Base-by-base conservation (phyloP, 1,140 invertebrate species). In the Meloidogyne hapla region DNA sequence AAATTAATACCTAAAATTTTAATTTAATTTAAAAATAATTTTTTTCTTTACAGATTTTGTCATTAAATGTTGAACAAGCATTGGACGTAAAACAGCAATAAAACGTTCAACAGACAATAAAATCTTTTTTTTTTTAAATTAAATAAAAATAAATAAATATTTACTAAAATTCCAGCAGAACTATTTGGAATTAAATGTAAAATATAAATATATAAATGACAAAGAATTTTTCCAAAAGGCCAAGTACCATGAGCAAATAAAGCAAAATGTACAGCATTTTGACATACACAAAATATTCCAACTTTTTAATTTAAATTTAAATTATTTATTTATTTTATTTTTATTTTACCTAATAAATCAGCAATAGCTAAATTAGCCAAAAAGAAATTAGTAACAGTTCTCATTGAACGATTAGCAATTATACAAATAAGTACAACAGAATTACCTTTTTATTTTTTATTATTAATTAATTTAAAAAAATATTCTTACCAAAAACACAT, bases 231-330 rank as follows among this genome's bases (percentile, higher is more conserved):
- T 61, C 84, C 84, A 70, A 85, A 85, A 2, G 83, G 85, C 84
- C 84, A 85, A 18, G 65, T 69, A 1, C 84, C 82, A 75, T 86
- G 80, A 67, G 79, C 79, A 56, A 81, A 78, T 42, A 85, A 63
- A 38, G 86, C 77, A 75, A 86, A 87, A 70, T 85, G 83, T 15
- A 76, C 77, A 25, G 93, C 89, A 85, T 93, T 93, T 87, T 93
- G 93, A 85, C 92, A 92, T 42, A 94, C 92, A 84, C 93, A 94
- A 86, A 94, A 94, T 48, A 94, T 89, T 15, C 92, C 92, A 0
- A 94, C 93, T 79, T 33, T 23, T 42, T 21, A 18, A 9, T 25
- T 9, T 23, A 45, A 23, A 71, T n/a, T 23, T n/a, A 72, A 21
- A 23, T 28, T n/a, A 33, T 18, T 25, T 72, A 15, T 10, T 26